Evolutionary conservation across 1,140 invertebrate genomes (phyloP).

Genomic region (Sipha flava): DNA sequence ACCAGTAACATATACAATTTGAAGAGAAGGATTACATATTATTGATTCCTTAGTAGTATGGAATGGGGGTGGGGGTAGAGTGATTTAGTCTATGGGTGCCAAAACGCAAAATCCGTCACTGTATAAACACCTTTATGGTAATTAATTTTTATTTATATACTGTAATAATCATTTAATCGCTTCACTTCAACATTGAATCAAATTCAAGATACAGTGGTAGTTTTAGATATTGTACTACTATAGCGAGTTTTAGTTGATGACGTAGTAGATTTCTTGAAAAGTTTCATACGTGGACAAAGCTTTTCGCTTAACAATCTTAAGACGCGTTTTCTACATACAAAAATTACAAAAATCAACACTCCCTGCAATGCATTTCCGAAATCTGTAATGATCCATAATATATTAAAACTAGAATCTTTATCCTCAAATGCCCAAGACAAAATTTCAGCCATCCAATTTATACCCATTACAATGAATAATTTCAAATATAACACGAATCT

Average conservation of each 20-base stretch:
- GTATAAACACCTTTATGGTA: no score
- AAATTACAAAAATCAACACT: conserved; percentile 59
- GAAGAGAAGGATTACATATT: no score
- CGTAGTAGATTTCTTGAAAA: neutral
- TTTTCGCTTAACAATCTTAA: conserved; percentile 27
- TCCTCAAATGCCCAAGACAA: conserved; percentile 52
- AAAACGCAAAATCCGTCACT: no score
- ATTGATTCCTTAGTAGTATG: no score
- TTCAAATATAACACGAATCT: conserved; percentile 52
- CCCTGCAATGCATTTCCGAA: conserved; percentile 54
- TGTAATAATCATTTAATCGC: no score
- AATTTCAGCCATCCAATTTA: conserved; percentile 63
- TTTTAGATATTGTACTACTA: no score
- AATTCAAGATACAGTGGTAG: no score
- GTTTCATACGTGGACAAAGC: neutral
- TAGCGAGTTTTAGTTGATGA: neutral
- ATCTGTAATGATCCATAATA: conserved; percentile 56
- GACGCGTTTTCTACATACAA: conserved; percentile 55
- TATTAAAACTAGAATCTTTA: conserved; percentile 42
- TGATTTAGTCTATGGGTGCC: no score
- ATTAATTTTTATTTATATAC: no score
- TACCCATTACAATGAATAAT: conserved; percentile 63
- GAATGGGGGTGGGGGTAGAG: no score
- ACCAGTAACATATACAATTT: no score
- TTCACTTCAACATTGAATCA: no score